Percentiles rank a stretch among this genome's conserved stretches.
Conservation (phyloP, 1,140 invertebrate genomes). For the Trachelipus rathkii region DNA sequence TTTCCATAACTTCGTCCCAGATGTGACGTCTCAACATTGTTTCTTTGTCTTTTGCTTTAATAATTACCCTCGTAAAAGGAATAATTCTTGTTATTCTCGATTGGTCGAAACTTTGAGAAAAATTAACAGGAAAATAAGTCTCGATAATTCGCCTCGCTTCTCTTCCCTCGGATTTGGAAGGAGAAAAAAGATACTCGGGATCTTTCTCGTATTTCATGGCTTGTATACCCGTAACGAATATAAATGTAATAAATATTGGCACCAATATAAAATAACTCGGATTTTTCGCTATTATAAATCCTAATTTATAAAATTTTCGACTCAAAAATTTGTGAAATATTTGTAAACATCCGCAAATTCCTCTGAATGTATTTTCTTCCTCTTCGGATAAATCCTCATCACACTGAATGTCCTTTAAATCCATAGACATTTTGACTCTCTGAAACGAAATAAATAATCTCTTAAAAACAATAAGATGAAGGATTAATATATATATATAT, state of each 20-base stretch:
- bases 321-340: constrained; percentile 57
- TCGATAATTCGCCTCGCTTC: constrained; percentile 76
- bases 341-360: background rate
- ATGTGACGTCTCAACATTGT: constrained; percentile 71
- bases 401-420: background rate
- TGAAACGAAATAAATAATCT: background rate
- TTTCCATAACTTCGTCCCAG: constrained; percentile 69
- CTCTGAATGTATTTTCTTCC: background rate
- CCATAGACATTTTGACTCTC: background rate
- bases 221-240: constrained; percentile 77
- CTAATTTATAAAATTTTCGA: constrained; percentile 74
- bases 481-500: too few species aligned
- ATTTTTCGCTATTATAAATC: constrained; percentile 68
- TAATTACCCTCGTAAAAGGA: constrained; percentile 66
- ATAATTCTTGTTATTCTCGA: constrained; percentile 79
- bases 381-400: background rate
- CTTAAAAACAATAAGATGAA: too few species aligned
- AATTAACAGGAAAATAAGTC: constrained; percentile 79
- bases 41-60: constrained; percentile 73
- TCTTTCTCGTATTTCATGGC: constrained; percentile 81
- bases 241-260: constrained; percentile 70
- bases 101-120: constrained; percentile 74
- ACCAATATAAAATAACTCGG: constrained; percentile 85
- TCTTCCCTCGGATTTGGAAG: constrained; percentile 68
- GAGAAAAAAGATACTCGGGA: constrained; percentile 86